Evolutionary conservation across 2,113 vertebrate genomes (phyloP).

Genomic region (Clarias batrachus): DNA sequence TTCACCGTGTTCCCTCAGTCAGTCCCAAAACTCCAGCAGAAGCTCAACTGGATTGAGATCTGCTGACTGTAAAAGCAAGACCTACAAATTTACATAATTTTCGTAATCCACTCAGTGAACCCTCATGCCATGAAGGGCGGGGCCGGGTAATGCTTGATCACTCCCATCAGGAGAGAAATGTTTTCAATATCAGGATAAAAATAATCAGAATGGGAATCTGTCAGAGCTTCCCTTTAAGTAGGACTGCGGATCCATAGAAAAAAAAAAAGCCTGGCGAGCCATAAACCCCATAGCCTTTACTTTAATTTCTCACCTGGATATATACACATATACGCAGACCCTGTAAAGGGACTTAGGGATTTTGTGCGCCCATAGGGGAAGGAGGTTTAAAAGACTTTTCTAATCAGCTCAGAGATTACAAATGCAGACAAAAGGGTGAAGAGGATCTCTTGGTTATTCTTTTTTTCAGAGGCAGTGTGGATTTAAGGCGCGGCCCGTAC

Average conservation of each 20-base stretch:
- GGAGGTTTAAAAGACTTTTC: slow-evolving; percentile 72
- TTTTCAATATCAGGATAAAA: neutral
- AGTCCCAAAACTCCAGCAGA: neutral
- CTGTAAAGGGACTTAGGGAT: neutral
- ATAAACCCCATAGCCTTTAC: neutral
- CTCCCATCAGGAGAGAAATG: neutral
- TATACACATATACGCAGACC: neutral
- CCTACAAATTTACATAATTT: slow-evolving; percentile 7
- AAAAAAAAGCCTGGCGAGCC: neutral
- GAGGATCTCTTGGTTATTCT: slow-evolving; percentile 51
- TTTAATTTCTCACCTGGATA: neutral
- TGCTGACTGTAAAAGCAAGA: neutral
- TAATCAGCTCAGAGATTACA: slow-evolving; percentile 90
- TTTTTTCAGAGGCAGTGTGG: slow-evolving; percentile 8
- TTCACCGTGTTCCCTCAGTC: neutral
- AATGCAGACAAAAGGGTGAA: slow-evolving; percentile 53
- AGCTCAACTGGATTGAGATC: slow-evolving; percentile 1
- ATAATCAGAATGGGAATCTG: neutral
- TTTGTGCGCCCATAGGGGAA: slow-evolving; percentile 51
- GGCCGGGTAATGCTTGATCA: neutral
- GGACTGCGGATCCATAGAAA: neutral
- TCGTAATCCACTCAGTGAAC: neutral
- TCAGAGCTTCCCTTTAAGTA: neutral
- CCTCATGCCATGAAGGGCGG: neutral
- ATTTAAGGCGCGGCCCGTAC: slow-evolving; percentile 39